These are phyloP conservation scores for Mythimna albipuncta DNA, from an alignment of 2,888 invertebrate species.

Conservation along the genomic window DNA sequence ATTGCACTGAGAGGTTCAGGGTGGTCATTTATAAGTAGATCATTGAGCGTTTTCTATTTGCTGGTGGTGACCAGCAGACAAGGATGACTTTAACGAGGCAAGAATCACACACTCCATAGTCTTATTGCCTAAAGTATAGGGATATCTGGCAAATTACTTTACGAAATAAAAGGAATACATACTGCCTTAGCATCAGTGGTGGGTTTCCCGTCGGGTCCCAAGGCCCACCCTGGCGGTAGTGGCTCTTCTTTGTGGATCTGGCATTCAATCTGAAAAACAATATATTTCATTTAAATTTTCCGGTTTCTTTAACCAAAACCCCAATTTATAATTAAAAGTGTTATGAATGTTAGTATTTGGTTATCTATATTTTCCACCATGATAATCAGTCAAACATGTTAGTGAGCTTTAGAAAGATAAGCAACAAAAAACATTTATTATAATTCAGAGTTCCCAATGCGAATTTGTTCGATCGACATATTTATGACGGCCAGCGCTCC, in stretches of 20 bases:
- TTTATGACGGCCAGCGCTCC: too few species aligned
- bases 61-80: background rate
- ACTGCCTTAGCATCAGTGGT: constrained; percentile 92
- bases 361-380: background rate
- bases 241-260: constrained; percentile 94
- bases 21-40: too few species aligned
- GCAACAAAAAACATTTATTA: background rate
- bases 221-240: constrained; percentile 97
- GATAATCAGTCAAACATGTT: background rate
- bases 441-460: too few species aligned
- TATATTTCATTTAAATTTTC: too few species aligned
- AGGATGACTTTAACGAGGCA: background rate
- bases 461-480: too few species aligned
- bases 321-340: background rate
- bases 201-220: constrained; percentile 90
- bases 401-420: background rate
- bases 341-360: background rate
- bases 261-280: constrained; percentile 93
- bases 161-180: constrained; percentile 43
- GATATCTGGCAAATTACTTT: background rate
- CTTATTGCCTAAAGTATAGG: background rate
- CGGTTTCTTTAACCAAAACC: background rate
- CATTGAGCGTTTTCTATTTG: background rate
- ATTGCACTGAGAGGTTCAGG: background rate
- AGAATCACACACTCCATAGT: background rate